Base-by-base conservation (phyloP, 2,113 vertebrate genomes). In the Tachycineta bicolor region DNA sequence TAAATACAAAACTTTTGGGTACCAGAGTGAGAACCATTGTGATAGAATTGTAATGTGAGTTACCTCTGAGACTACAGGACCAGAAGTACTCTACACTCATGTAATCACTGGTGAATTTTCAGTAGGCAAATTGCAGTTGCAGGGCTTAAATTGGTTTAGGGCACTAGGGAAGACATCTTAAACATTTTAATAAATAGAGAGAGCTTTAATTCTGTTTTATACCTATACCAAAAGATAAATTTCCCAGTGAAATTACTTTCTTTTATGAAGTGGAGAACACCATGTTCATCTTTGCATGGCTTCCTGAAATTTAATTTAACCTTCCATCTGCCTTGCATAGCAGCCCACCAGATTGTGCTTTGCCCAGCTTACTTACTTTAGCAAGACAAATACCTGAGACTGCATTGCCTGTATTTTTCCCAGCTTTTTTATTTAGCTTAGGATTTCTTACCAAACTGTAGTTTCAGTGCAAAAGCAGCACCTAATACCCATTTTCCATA, bases 391-490 rank as follows among this genome's bases (percentile, higher is more conserved):
- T 39, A 68, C 18, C 23, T 34, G 33, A 63, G 56, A 26, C 5
- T 9, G 18, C 6, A 29, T 1, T 43, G 49, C 9, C 37, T 59
- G 26, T 4, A 0, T 0, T 56, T 73, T 55, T 29, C 33, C 69
- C 46, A 58, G 8, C 2, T 44, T 10, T 76, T 77, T 70, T 8
- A 82, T 64, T 65, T 41, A 91, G 56, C 4, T 4, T 21, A 39
- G 6, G 2, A 39, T 93, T 87, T 67, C 43, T 7, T 52, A 20
- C 11, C 34, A 81, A 49, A 31, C 24, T 33, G 7, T 28, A 55
- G 10, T 31, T 26, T 70, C 56, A 64, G 20, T 24, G 49, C 7
- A 71, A 78, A 86, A 60, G 4, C 41, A 46, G 6, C 41, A 34
- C 33, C 75, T 69, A 28, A 24, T 37, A 60, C 34, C 14, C 14